Conservation (phyloP, 2,113 vertebrate genomes). For the Sinocyclocheilus grahami region DNA sequence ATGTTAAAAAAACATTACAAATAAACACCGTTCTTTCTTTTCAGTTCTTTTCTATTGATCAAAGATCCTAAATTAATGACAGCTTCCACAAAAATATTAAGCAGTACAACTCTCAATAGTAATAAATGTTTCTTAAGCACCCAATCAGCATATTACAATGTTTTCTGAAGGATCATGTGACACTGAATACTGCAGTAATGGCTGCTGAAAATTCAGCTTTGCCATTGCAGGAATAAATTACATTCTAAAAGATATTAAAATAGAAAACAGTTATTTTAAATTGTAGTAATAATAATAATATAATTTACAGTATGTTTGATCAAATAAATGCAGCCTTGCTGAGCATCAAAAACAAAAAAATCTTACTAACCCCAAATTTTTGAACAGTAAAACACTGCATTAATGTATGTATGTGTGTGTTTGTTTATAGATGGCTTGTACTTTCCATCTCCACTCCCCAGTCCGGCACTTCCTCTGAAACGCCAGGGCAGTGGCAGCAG, state of each 20-base stretch:
- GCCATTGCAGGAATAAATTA: background rate
- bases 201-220: background rate
- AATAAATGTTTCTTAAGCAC: background rate
- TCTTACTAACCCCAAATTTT: background rate
- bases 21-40: too few species aligned
- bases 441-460: conserved; percentile 34
- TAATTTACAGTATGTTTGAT: background rate
- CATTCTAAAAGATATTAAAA: background rate
- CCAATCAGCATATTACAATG: background rate
- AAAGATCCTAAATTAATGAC: background rate
- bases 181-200: background rate
- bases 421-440: conserved; percentile 55
- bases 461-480: conserved; percentile 48
- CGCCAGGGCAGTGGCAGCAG: conserved; percentile 68
- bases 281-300: background rate
- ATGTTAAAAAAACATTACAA: background rate
- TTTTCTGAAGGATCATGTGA: background rate
- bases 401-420: background rate
- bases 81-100: background rate
- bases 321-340: background rate
- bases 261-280: background rate
- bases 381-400: background rate
- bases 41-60: background rate
- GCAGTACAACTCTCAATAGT: background rate
- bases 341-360: background rate